Evolutionary conservation across 2,113 vertebrate species (phyloP).

Genomic region (Fulica atra): DNA sequence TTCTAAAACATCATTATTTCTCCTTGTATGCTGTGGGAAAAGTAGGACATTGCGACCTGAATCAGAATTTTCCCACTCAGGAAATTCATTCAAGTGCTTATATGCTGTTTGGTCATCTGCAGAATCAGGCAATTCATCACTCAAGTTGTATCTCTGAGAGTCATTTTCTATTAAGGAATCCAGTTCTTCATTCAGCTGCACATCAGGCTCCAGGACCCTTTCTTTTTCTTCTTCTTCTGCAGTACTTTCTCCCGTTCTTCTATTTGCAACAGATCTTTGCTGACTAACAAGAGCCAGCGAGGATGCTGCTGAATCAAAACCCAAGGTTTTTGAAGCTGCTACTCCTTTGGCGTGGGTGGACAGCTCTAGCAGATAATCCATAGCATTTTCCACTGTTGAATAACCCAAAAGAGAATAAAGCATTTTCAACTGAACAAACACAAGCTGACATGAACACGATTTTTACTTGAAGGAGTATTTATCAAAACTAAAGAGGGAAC

Average conservation of each 20-base stretch:
- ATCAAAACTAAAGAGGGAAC: neutral
- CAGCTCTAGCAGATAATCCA: slow-evolving; percentile 93
- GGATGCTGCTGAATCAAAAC: slow-evolving; percentile 79
- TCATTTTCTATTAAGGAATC: slow-evolving; percentile 83
- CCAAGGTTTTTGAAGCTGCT: slow-evolving; percentile 58
- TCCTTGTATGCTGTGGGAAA: slow-evolving; percentile 38
- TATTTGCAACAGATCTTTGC: neutral
- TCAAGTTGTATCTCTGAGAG: slow-evolving; percentile 68
- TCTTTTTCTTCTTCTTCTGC: slow-evolving; percentile 23
- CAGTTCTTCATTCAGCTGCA: slow-evolving; percentile 79
- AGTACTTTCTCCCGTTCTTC: slow-evolving; percentile 19
- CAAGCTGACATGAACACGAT: neutral
- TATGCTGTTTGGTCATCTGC: slow-evolving; percentile 24
- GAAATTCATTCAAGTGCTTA: slow-evolving; percentile 12
- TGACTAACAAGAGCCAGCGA: slow-evolving; percentile 67
- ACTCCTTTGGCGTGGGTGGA: slow-evolving; percentile 83
- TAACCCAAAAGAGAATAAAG: slow-evolving; percentile 30
- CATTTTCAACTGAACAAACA: slow-evolving; percentile 3
- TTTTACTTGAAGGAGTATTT: neutral
- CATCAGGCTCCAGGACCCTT: slow-evolving; percentile 40
- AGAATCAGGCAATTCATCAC: slow-evolving; percentile 42
- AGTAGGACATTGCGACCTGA: neutral
- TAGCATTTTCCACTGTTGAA: slow-evolving; percentile 88
- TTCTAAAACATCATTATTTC: slow-evolving; percentile 39
- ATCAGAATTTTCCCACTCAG: slow-evolving; percentile 67